These are phyloP conservation scores for Perca schrenkii DNA, from an alignment of 2,113 vertebrate genomes.

Conservation along the genomic window DNA sequence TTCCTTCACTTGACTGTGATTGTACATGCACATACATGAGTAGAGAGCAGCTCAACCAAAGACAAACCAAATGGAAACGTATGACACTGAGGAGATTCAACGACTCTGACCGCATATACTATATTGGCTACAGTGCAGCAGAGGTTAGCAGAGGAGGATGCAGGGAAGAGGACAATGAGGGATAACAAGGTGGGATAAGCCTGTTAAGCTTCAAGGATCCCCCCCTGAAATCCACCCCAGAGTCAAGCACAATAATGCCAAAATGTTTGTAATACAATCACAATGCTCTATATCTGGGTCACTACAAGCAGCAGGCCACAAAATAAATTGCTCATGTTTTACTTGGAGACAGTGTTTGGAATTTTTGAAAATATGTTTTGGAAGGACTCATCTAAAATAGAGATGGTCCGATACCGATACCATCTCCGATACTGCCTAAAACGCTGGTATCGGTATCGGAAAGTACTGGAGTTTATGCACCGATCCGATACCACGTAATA, in stretches of 20 bases:
- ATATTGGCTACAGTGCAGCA: slow-evolving; percentile 27
- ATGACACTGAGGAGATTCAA: slow-evolving; percentile 1
- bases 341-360: neutral
- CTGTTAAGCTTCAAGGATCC: slow-evolving; percentile 63
- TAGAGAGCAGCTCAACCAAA: neutral
- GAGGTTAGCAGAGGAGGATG: slow-evolving; percentile 46
- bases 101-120: slow-evolving; percentile 14
- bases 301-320: slow-evolving; percentile 32
- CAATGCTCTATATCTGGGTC: slow-evolving; percentile 51
- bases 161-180: slow-evolving; percentile 56
- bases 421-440: no score
- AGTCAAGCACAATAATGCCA: slow-evolving; percentile 61
- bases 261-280: slow-evolving; percentile 60
- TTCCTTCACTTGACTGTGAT: slow-evolving; percentile 3
- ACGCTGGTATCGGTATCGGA: no score
- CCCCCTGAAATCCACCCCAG: slow-evolving; percentile 53
- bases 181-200: slow-evolving; percentile 75
- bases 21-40: neutral
- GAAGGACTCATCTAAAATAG: neutral
- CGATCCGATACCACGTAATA: no score
- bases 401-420: no score
- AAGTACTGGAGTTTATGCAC: no score
- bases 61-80: neutral
- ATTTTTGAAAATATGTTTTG: neutral
- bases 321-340: neutral